Percentiles rank a stretch among this genome's conserved stretches.
Evolutionary conservation across 2,797 vertebrate genomes (phyloP).

Genomic region (Falco concolor): DNA sequence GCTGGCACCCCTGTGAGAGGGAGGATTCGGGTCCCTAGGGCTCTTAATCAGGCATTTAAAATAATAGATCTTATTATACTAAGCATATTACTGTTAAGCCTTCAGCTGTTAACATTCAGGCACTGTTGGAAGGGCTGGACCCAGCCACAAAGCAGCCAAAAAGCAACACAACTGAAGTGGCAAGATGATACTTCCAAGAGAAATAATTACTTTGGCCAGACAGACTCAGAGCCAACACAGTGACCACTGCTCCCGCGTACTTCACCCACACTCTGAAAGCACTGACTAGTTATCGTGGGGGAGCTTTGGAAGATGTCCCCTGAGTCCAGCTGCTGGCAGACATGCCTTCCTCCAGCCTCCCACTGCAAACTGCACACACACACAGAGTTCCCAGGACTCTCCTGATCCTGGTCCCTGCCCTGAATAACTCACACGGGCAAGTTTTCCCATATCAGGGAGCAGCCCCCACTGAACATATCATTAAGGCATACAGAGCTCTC

Average conservation of each 20-base stretch:
- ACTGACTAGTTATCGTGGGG: neutral
- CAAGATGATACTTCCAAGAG: neutral
- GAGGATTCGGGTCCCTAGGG: neutral
- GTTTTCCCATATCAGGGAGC: neutral
- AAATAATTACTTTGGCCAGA: neutral
- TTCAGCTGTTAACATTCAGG: constrained; percentile 30
- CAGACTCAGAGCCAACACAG: neutral
- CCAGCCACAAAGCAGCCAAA: constrained; percentile 5
- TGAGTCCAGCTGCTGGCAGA: neutral
- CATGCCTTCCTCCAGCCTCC: neutral
- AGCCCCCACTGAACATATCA: neutral
- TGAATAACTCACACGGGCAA: neutral
- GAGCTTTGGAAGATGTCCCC: neutral
- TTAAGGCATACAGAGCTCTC: neutral
- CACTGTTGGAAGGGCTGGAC: neutral
- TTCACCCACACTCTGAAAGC: neutral
- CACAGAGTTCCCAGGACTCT: neutral
- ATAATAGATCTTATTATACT: constrained; percentile 55
- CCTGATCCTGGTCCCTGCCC: neutral
- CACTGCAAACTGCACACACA: neutral
- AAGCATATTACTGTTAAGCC: constrained; percentile 48
- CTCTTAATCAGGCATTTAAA: constrained; percentile 54
- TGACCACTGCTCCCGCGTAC: neutral
- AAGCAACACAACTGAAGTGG: neutral
- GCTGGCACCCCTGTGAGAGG: neutral